Conservation (phyloP, 2,113 vertebrate genomes). For the Petrocephalus microphthalmus region DNA sequence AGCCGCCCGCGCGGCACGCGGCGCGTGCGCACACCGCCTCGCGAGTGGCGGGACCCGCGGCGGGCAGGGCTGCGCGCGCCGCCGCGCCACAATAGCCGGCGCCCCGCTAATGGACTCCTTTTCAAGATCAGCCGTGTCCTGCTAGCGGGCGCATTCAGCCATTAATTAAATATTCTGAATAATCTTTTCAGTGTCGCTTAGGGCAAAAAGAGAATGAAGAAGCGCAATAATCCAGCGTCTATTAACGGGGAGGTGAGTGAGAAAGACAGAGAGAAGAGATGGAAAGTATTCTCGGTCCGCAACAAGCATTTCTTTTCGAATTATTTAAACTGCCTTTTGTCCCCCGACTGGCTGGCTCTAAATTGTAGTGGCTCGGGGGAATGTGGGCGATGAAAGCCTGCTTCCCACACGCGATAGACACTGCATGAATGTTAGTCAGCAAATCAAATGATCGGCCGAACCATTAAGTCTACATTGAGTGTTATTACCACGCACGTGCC, state of each 20-base stretch:
- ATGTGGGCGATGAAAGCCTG: slow-evolving; percentile 72
- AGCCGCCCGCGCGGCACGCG: too few relatives aligned
- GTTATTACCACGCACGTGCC: slow-evolving; percentile 73
- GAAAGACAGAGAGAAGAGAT: slow-evolving; percentile 59
- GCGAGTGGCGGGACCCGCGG: not conserved
- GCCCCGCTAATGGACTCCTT: slow-evolving; percentile 63
- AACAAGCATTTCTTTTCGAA: slow-evolving; percentile 87
- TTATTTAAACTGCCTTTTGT: slow-evolving; percentile 86
- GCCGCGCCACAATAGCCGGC: slow-evolving; percentile 55
- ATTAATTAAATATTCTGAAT: slow-evolving; percentile 99
- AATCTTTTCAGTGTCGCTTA: slow-evolving; percentile 90
- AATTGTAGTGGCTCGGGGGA: slow-evolving; percentile 94
- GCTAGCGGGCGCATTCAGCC: slow-evolving; percentile 82
- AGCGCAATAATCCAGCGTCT: slow-evolving; percentile 89
- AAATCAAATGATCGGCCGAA: slow-evolving; percentile 84
- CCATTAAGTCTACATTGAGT: slow-evolving; percentile 91
- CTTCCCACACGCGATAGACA: slow-evolving; percentile 66
- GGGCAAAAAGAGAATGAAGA: slow-evolving; percentile 86
- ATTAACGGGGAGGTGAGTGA: slow-evolving; percentile 60
- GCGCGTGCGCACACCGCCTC: not conserved
- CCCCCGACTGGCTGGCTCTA: slow-evolving; percentile 76
- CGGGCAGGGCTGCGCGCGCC: not conserved
- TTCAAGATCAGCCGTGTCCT: slow-evolving; percentile 72
- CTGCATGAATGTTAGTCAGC: slow-evolving; percentile 76
- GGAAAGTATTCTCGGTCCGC: slow-evolving; percentile 77